phyloP scores from a whole-genome alignment of 2,888 invertebrate species.

The Andrena praecox region DNA sequence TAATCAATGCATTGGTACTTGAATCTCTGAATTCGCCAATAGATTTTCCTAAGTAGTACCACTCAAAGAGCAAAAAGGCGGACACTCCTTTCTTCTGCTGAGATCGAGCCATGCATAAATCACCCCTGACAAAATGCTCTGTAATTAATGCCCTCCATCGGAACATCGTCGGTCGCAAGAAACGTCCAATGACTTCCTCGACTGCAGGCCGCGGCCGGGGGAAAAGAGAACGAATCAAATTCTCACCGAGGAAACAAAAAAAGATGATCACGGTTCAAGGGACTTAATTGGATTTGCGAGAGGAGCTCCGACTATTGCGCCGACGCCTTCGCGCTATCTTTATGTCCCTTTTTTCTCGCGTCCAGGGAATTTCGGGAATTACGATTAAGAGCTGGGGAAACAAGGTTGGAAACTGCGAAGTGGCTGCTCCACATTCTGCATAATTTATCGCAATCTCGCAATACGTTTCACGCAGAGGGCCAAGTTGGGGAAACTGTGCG shows the following conservation, averaged over 20 bases:
- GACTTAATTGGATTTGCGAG: conserved; percentile 43
- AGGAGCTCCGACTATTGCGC: neutral
- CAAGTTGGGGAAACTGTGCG: conserved; percentile 30
- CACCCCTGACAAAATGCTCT: conserved; percentile 32
- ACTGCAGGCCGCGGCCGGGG: neutral
- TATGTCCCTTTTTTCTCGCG: neutral
- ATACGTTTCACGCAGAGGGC: conserved; percentile 31
- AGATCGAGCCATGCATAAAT: conserved; percentile 22
- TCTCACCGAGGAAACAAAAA: conserved; percentile 11
- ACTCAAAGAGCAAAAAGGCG: neutral
- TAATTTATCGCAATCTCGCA: conserved; percentile 58
- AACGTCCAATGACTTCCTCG: conserved; percentile 37
- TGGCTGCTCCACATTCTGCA: conserved; percentile 47
- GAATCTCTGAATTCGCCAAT: conserved; percentile 4
- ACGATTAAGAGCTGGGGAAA: conserved; percentile 50
- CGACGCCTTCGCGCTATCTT: neutral
- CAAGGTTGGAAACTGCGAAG: conserved; percentile 41
- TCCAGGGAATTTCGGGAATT: conserved; percentile 25
- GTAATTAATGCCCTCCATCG: conserved; percentile 42
- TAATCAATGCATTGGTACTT: too few relatives aligned
- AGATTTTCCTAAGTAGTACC: neutral
- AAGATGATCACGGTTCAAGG: conserved; percentile 9
- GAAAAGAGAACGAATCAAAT: conserved; percentile 35
- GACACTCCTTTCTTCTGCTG: conserved; percentile 38
- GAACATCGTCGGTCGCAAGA: conserved; percentile 45